A percentile compares a stretch with the other conserved stretches of the same genome.
phyloP scores from a whole-genome alignment of 2,113 vertebrate genomes.

The Hucho hucho region DNA sequence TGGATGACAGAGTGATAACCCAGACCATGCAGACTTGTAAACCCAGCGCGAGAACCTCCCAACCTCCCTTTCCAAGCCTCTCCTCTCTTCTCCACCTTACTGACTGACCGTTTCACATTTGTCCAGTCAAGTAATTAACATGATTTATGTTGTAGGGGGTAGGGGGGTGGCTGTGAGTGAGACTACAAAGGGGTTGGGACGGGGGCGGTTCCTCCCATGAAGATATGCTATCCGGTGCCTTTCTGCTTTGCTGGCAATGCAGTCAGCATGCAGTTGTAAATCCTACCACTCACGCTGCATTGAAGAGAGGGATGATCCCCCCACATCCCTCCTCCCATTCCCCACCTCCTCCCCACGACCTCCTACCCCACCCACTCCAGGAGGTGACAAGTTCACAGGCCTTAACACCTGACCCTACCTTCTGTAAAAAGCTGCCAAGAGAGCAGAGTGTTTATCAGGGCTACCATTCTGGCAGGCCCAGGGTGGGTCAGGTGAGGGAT shows the following conservation, averaged over 20 bases:
- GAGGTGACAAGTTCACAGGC: slow-evolving; percentile 78
- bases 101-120: slow-evolving; percentile 67
- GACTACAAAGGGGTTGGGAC: slow-evolving; percentile 75
- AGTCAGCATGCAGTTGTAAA: slow-evolving; percentile 81
- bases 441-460: slow-evolving; percentile 65
- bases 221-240: slow-evolving; percentile 81
- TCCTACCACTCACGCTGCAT: slow-evolving; percentile 74
- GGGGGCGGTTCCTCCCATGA: slow-evolving; percentile 64
- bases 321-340: slow-evolving; percentile 18
- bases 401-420: slow-evolving; percentile 71
- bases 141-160: slow-evolving; percentile 71
- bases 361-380: slow-evolving; percentile 36
- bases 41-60: slow-evolving; percentile 64
- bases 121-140: slow-evolving; percentile 82
- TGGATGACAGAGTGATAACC: slow-evolving; percentile 64
- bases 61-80: slow-evolving; percentile 58
- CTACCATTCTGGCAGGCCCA: slow-evolving; percentile 46
- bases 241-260: slow-evolving; percentile 72
- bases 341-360: slow-evolving; percentile 4
- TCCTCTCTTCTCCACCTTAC: slow-evolving; percentile 26
- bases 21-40: slow-evolving; percentile 64
- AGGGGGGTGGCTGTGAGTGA: slow-evolving; percentile 69
- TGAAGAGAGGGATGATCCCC: slow-evolving; percentile 55
- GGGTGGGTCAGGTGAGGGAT: slow-evolving; percentile 41
- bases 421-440: slow-evolving; percentile 62